A percentile compares a stretch with the other conserved stretches of the same genome.
phyloP scores from a whole-genome alignment of 1,140 invertebrate species.

The Chrysomallon squamiferum region DNA sequence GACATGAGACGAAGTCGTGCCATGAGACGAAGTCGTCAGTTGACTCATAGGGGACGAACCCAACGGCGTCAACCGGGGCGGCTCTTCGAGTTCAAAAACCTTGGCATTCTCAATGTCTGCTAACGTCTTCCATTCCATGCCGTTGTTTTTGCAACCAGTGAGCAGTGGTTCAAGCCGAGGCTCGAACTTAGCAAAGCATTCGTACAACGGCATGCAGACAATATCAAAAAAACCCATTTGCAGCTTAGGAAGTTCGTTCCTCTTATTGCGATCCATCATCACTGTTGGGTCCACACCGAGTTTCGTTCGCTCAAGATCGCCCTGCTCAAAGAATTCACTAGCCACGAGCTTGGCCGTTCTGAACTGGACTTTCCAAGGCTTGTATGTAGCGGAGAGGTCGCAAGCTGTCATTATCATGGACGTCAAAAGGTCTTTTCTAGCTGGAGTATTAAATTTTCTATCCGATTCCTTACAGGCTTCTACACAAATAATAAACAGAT shows the following conservation, averaged over 20 bases:
- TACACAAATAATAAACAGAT: too few species aligned
- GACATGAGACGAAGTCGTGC: too few species aligned
- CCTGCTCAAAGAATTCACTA: slow-evolving; percentile 95
- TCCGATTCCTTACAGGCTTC: slow-evolving; percentile 75
- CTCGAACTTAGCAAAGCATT: slow-evolving; percentile 36
- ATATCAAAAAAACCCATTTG: slow-evolving; percentile 95
- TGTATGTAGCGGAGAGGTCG: slow-evolving; percentile 94
- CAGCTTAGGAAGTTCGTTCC: slow-evolving; percentile 94
- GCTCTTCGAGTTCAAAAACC: too few species aligned
- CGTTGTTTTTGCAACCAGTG: not conserved
- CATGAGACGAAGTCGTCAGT: too few species aligned
- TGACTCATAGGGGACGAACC: too few species aligned
- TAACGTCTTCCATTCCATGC: not conserved
- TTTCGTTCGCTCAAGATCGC: slow-evolving; percentile 90
- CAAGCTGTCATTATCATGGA: slow-evolving; percentile 98
- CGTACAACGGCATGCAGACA: slow-evolving; percentile 91
- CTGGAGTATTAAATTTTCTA: slow-evolving; percentile 86
- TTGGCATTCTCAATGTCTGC: not conserved
- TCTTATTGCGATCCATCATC: slow-evolving; percentile 93
- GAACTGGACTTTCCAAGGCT: slow-evolving; percentile 93
- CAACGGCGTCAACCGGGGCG: too few species aligned
- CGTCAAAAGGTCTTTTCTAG: slow-evolving; percentile 71
- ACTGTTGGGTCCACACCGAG: slow-evolving; percentile 89
- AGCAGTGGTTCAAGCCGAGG: not conserved
- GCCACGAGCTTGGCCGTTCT: slow-evolving; percentile 88